Percentiles rank a stretch among this genome's conserved stretches.
Evolutionary conservation across 2,888 invertebrate genomes (phyloP).

Genomic region (Ophioninae sp.): DNA sequence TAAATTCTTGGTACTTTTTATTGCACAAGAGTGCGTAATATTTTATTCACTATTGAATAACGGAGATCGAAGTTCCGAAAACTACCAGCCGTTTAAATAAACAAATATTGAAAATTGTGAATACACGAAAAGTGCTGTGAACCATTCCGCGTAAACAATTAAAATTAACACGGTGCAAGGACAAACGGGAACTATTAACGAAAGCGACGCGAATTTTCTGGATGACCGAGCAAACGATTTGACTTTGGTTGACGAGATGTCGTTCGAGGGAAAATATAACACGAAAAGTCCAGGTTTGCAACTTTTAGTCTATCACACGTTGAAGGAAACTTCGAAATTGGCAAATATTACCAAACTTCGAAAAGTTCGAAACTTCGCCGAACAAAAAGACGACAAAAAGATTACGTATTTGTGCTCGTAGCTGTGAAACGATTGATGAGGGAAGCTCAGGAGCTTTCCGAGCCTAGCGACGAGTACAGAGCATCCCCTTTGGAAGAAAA

Average conservation of each 20-base stretch:
- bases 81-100: background rate
- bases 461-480: slow-evolving; percentile 94
- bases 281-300: slow-evolving; percentile 84
- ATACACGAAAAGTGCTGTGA: background rate
- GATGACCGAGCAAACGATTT: slow-evolving; percentile 32
- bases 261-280: slow-evolving; percentile 84
- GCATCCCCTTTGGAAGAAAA: slow-evolving; percentile 97
- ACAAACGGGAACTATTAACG: background rate
- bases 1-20: background rate
- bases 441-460: slow-evolving; percentile 93
- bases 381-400: background rate
- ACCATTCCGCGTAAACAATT: slow-evolving; percentile 10
- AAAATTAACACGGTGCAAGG: background rate
- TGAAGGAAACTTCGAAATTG: background rate
- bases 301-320: background rate
- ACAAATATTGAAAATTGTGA: background rate
- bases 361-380: too few relatives aligned
- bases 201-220: background rate
- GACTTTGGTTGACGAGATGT: slow-evolving; percentile 74
- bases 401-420: slow-evolving; percentile 70
- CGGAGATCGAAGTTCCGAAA: background rate
- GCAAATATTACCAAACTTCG: too few relatives aligned
- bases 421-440: slow-evolving; percentile 97
- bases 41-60: background rate
- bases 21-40: background rate